Evolutionary conservation across 2,113 vertebrate genomes (phyloP).

Genomic region (Pachycephala philippinensis): DNA sequence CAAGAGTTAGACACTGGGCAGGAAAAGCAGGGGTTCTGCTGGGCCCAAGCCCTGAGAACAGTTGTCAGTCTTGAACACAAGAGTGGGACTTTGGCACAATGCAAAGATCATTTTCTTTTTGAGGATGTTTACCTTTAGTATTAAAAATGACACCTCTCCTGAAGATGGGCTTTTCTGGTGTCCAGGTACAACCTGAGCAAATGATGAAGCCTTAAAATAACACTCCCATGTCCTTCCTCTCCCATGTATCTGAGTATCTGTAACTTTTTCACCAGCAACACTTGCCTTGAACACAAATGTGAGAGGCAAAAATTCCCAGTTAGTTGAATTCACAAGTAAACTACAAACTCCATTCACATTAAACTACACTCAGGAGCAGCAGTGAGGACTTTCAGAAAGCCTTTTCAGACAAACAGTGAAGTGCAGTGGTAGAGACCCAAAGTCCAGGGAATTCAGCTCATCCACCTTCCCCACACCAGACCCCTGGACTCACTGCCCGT

Average conservation of each 20-base stretch:
- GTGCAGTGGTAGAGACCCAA: neutral
- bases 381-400: neutral
- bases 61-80: neutral
- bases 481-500: neutral
- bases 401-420: neutral
- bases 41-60: neutral
- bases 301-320: neutral
- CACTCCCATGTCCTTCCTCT: neutral
- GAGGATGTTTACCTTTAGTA: neutral
- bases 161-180: neutral
- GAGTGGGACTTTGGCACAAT: neutral
- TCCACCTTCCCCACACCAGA: neutral
- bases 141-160: neutral
- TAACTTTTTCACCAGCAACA: neutral
- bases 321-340: neutral
- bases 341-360: neutral
- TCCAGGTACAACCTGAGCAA: neutral
- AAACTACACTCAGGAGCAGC: neutral
- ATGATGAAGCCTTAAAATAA: neutral
- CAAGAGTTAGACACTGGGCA: neutral
- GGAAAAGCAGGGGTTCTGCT: neutral
- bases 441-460: neutral
- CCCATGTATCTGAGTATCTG: neutral
- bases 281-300: rapidly evolving
- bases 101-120: neutral